These are phyloP conservation scores for Smutsia gigantea DNA, from an alignment of 2,797 vertebrate species.

Conservation along the genomic window DNA sequence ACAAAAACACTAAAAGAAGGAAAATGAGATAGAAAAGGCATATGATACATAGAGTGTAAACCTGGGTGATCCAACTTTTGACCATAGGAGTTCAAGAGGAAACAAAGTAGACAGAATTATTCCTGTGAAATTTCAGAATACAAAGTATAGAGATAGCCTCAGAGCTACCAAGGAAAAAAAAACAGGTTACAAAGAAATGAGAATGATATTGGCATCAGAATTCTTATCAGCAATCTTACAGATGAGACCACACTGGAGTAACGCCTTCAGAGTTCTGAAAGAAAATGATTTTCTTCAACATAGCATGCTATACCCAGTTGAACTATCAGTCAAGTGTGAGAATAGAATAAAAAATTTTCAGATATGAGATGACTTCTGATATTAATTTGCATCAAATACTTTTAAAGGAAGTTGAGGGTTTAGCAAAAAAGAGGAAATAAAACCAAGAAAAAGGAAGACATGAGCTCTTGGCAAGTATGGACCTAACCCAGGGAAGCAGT, in stretches of 20 bases:
- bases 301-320: neutral
- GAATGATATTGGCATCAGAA: neutral
- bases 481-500: neutral
- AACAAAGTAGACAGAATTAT: neutral
- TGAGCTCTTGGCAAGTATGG: neutral
- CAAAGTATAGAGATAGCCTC: neutral
- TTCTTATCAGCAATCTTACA: neutral
- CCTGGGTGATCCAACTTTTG: neutral
- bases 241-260: neutral
- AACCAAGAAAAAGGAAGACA: neutral
- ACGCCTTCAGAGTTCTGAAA: neutral
- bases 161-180: neutral
- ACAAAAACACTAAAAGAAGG: neutral
- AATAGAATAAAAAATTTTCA: constrained; percentile 12
- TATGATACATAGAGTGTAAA: neutral
- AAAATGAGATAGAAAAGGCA: neutral
- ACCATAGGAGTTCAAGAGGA: constrained; percentile 15
- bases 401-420: neutral
- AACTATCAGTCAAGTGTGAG: neutral
- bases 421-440: neutral
- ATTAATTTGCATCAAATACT: neutral
- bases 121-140: constrained; percentile 14
- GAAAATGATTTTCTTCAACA: constrained; percentile 12
- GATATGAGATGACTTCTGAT: neutral
- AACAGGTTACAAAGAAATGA: neutral